phyloP scores from a whole-genome alignment of 2,888 invertebrate genomes.

The Diaphora mendica region DNA sequence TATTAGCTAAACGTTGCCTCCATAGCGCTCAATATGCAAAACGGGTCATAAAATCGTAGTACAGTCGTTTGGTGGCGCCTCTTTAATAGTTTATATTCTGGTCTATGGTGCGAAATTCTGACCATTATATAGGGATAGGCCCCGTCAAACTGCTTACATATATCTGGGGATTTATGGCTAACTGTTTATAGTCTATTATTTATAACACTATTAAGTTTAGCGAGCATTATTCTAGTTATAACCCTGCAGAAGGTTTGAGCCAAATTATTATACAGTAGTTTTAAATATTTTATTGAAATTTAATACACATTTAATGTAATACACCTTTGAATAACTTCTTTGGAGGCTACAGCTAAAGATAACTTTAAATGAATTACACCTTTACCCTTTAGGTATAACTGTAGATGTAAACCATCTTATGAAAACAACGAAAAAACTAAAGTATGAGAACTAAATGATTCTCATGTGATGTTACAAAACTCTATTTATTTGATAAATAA shows the following conservation, averaged over 20 bases:
- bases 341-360: no score
- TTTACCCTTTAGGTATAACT: neutral
- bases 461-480: neutral
- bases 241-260: slow-evolving; percentile 12
- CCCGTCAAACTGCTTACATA: slow-evolving; percentile 68
- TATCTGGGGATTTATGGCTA: slow-evolving; percentile 67
- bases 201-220: slow-evolving; percentile 20
- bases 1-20: slow-evolving; percentile 34
- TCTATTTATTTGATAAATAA: neutral
- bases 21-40: slow-evolving; percentile 61
- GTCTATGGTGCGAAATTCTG: slow-evolving; percentile 74
- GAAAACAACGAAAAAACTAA: neutral
- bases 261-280: neutral
- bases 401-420: neutral
- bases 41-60: slow-evolving; percentile 67
- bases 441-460: neutral
- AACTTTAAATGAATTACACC: neutral
- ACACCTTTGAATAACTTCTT: no score
- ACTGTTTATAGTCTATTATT: slow-evolving; percentile 49
- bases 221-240: slow-evolving; percentile 2
- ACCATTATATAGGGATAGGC: slow-evolving; percentile 72
- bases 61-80: slow-evolving; percentile 60
- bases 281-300: neutral
- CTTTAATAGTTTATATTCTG: slow-evolving; percentile 74
- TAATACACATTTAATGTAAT: neutral